Base-by-base conservation (phyloP, 1,140 invertebrate genomes). In the Myzus persicae region DNA sequence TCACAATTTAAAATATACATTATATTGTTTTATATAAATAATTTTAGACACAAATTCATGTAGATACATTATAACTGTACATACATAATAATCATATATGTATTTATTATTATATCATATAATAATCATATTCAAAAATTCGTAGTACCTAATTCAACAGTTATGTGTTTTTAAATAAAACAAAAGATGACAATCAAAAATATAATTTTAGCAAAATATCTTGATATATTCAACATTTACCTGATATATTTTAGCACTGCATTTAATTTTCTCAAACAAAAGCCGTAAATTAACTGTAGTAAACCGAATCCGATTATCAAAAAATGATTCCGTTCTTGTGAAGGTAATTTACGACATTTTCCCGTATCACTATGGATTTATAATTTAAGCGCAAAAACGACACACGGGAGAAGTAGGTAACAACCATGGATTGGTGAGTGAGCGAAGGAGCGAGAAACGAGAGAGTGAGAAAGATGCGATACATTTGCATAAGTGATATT, bases 401-500 rank as follows among this genome's bases (percentile, higher is more conserved):
- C n/a, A 54, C 36, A 81, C 44, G 90, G 38, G 31, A 82, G 59
- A 91, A 42, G 42, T 81, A 81, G 67, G 44, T 82, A 82, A 59
- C 36, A 40, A 90, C 90, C 2, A 76, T 8, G 18, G 26, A 22
- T 14, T 31, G 31, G 67, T 18, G 90, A 36, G 46, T 38, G 87
- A 26, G 44, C 5, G 20, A 51, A 44, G 2, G 20, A 40, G 24
- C 22, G 36, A 40, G 48, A 40, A 22, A 48, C 26, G 24, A 31
- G 22, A 40, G 51, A 31, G n/a, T 24, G 44, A 89, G 46, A 38
- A n/a, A 51, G 48, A 44, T 44, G 40, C 89, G 89, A 36, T 31
- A 76, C 14, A 91, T 91, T 91, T 91, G 90, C 90, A 91, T 91
- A 91, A 91, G 76, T 54, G 76, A 91, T 81, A 91, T 82, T 81